Evolutionary conservation across 2,113 vertebrate species (phyloP).

Genomic region (Marmota flaviventris): DNA sequence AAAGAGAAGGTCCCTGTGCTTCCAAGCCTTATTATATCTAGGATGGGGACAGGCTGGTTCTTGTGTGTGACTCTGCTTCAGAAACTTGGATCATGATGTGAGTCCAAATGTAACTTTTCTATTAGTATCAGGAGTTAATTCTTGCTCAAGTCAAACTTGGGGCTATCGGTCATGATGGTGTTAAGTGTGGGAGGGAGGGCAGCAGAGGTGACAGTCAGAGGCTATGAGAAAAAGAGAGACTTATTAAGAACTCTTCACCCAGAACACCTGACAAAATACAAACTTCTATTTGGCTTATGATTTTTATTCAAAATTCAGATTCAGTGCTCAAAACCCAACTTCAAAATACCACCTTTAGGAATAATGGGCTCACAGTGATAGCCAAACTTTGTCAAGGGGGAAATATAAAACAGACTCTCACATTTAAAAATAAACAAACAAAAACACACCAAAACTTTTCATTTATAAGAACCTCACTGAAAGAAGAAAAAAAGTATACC

Average conservation of each 20-base stretch:
- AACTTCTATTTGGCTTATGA: neutral
- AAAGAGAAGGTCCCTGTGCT: neutral
- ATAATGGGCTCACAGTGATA: neutral
- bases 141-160: neutral
- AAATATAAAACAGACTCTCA: neutral
- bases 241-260: neutral
- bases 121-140: neutral
- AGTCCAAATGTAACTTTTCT: neutral
- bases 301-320: neutral
- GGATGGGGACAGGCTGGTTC: neutral
- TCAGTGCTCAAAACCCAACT: neutral
- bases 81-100: neutral
- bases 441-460: neutral
- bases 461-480: neutral
- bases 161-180: neutral
- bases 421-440: constrained; percentile 17
- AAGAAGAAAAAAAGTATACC: neutral
- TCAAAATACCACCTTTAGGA: neutral
- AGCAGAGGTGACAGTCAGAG: neutral
- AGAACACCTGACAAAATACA: neutral
- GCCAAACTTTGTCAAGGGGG: neutral
- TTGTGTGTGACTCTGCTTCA: neutral
- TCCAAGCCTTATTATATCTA: neutral
- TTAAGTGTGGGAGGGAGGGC: neutral
- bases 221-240: neutral